These are phyloP conservation scores for Xanthia togata DNA, from an alignment of 2,888 invertebrate genomes.

Conservation along the genomic window DNA sequence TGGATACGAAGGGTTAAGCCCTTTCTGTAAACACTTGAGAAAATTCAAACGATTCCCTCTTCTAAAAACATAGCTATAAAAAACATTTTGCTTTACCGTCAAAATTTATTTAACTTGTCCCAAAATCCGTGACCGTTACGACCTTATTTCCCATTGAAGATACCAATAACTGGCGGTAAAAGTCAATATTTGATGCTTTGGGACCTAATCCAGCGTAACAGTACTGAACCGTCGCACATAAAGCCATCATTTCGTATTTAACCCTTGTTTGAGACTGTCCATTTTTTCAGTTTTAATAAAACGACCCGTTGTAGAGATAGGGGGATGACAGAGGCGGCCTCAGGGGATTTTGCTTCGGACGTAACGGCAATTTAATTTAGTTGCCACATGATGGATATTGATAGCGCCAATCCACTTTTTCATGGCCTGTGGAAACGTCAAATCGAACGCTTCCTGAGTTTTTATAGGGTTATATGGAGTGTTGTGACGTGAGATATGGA, in stretches of 20 bases:
- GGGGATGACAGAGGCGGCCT: constrained; percentile 70
- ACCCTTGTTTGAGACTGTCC: constrained; percentile 74
- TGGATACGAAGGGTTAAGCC: neutral
- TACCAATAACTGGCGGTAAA: constrained; percentile 66
- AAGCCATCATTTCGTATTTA: constrained; percentile 75
- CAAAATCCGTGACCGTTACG: constrained; percentile 59
- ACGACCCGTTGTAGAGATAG: constrained; percentile 67
- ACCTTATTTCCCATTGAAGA: constrained; percentile 59
- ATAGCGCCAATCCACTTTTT: constrained; percentile 71
- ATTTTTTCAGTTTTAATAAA: constrained; percentile 81
- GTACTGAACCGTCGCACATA: constrained; percentile 62
- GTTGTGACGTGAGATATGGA: constrained; percentile 46
- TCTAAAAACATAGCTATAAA: constrained; percentile 15
- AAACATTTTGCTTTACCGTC: constrained; percentile 29
- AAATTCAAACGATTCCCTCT: constrained; percentile 19
- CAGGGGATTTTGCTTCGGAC: constrained; percentile 60
- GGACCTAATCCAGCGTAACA: constrained; percentile 62
- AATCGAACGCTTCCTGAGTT: constrained; percentile 59
- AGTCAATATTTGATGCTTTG: constrained; percentile 68
- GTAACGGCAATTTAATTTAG: constrained; percentile 72
- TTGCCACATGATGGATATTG: constrained; percentile 71
- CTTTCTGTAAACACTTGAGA: constrained; percentile 13
- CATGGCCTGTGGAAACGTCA: constrained; percentile 63
- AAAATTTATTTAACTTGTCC: constrained; percentile 50
- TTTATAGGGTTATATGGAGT: constrained; percentile 59